phyloP scores from a whole-genome alignment of 2,797 vertebrate species.

The Phylloscopus collybita region DNA sequence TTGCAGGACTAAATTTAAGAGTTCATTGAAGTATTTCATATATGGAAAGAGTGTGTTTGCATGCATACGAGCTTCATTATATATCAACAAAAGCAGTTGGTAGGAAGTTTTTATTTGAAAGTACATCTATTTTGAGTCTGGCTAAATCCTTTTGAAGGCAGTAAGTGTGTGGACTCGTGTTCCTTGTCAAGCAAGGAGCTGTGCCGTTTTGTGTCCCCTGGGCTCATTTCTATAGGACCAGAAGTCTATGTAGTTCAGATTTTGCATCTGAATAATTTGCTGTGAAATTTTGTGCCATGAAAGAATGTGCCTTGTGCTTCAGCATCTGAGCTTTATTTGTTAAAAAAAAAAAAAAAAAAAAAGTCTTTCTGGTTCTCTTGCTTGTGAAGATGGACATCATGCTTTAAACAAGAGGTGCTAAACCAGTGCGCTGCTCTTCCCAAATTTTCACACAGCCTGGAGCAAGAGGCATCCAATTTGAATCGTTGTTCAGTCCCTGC shows the following conservation, averaged over 20 bases:
- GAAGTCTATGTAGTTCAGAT: background rate
- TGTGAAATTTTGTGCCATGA: background rate
- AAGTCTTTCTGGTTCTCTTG: background rate
- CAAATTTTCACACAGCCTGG: constrained; percentile 14
- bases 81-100: background rate
- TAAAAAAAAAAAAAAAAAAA: background rate
- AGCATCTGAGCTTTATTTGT: constrained; percentile 25
- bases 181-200: background rate
- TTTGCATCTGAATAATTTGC: background rate
- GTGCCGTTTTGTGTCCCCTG: background rate
- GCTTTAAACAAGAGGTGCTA: constrained; percentile 8
- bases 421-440: background rate
- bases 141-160: background rate
- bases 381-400: background rate
- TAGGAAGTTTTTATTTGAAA: background rate
- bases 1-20: background rate
- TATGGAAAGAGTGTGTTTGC: background rate
- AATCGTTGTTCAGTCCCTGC: background rate
- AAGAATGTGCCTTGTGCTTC: background rate
- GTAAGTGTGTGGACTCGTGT: background rate
- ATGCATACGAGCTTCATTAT: background rate
- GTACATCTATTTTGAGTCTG: background rate
- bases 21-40: background rate
- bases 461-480: background rate
- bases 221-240: background rate